Evolutionary conservation across 2,113 vertebrate species (phyloP), one percentile per base, ranked within the genome.

Genomic region (Eulemur macaco): DNA sequence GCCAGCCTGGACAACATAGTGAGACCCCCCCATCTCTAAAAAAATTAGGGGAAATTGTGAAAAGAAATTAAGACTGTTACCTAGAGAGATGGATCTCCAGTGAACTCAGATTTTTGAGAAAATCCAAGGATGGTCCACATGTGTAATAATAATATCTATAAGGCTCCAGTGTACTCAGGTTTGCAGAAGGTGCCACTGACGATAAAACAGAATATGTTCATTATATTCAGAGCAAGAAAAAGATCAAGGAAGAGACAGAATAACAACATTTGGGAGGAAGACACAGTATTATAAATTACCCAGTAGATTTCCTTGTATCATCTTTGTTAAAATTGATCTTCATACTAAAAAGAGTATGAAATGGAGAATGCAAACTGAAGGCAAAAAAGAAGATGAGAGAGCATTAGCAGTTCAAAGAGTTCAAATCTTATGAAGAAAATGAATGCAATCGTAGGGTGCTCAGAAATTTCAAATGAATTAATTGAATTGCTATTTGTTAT

Each of bases 391-490:
- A n/a, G 34, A 64, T 15, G 7, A 25, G 50, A 82, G 20, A 56
- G 60, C 63, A 81, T 87, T 63, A 92, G 69, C n/a, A 74, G 45
- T 52, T 76, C 80, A 92, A 39, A 81, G 42, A 95, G 56, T 94
- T 47, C 42, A 77, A 69, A 56, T 92, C 47, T 47, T 69, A 42
- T 31, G 74, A 81, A 93, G 4, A 23, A 85, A 60, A 81, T 34
- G 66, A 84, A 37, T 93, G 73, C 83, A n/a, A 83, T 37, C 54
- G 71, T 64, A 23, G 58, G 45, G 63, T 81, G 45, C 27, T 82
- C 39, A 93, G 63, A 91, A 73, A 60, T 85, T 85, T 96, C 56
- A 80, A 64, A 63, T 12, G 60, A 76, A 90, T 93, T 56, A 88
- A 64, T 27, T 68, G 47, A 95, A 88, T 80, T 11, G 9, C 27